A percentile compares a stretch with the other conserved stretches of the same genome.
phyloP scores from a whole-genome alignment of 2,113 vertebrate genomes.

The Oreochromis tanganicae region DNA sequence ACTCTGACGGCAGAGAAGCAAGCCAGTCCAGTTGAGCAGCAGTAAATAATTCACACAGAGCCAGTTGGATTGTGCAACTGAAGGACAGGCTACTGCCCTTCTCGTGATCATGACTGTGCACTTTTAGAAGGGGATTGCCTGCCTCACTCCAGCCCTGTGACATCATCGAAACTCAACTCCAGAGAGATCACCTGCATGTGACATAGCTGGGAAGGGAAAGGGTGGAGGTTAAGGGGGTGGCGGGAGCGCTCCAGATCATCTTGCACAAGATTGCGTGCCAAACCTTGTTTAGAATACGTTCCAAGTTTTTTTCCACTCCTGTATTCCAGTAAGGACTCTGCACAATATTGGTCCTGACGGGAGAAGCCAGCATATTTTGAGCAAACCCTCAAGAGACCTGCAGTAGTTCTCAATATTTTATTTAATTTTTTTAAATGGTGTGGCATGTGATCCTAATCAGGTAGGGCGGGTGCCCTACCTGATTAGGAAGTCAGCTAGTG shows the following conservation, averaged over 20 bases:
- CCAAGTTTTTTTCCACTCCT: not conserved
- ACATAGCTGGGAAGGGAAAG: constrained; percentile 1
- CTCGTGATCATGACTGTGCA: constrained; percentile 48
- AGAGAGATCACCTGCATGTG: constrained; percentile 25
- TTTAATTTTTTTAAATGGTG: not conserved
- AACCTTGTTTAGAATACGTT: not conserved
- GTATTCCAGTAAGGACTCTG: not conserved
- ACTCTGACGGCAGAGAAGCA: not conserved
- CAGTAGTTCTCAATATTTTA: not conserved
- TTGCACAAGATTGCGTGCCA: constrained; percentile 26
- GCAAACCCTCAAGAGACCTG: not conserved
- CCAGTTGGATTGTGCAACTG: constrained; percentile 11
- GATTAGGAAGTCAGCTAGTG: not conserved
- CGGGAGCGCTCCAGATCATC: not conserved
- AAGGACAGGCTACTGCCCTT: not conserved
- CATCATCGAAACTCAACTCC: constrained; percentile 33
- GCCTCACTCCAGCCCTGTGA: constrained; percentile 44
- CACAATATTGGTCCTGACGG: not conserved
- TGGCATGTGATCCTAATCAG: not conserved
- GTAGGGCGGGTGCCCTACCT: too few relatives aligned
- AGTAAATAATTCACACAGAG: not conserved
- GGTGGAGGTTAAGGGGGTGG: not conserved
- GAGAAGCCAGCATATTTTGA: not conserved
- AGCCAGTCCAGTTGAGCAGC: not conserved
- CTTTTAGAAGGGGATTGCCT: constrained; percentile 39